Evolutionary conservation across 2,888 invertebrate species (phyloP), one percentile per base, ranked within the genome.

Genomic region (Drosophila subsilvestris): DNA sequence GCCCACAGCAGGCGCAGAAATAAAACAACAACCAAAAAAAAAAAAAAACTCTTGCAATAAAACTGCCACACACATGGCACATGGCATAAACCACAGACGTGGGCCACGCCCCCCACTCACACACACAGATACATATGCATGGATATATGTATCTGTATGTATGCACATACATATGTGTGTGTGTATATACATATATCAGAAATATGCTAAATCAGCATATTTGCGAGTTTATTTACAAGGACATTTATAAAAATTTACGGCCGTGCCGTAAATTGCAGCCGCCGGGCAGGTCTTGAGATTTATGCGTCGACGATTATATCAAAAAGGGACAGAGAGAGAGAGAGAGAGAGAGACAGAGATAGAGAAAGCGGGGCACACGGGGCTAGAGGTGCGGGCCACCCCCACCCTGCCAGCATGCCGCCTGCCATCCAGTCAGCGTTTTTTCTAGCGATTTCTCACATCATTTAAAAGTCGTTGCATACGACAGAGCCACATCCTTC

Each of bases 161-260:
- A 22, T 22, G n/a, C 3, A 3, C 3, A 29, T 29, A 29, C 57
- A 66, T 63, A 60, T 67, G 60, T 60, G 74, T 20, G 25, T 25
- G 25, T 76, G 73, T 63, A 75, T 75, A 75, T 10, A 10, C 76
- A 76, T 79, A 78, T 87, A 87, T 79, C 83, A 88, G 72, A 86
- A 86, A 84, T 86, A 84, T 86, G 88, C 84, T 88, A 85, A 85
- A 85, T 85, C 84, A 85, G 86, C 88, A 85, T 86, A 85, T 85
- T 85, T 85, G 87, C 84, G 86, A 85, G 84, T 85, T 88, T 85
- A 88, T 85, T 85, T 85, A 85, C 84, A 85, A 88, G 84, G 88
- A 85, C 84, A 88, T 85, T 85, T 88, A 85, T 85, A 88, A 88
- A 85, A 85, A 85, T 85, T 85, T 85, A 85, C 87, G 86, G 74